Evolutionary conservation across 2,888 invertebrate genomes (phyloP).

Genomic region (Chloroclystis v-ata): DNA sequence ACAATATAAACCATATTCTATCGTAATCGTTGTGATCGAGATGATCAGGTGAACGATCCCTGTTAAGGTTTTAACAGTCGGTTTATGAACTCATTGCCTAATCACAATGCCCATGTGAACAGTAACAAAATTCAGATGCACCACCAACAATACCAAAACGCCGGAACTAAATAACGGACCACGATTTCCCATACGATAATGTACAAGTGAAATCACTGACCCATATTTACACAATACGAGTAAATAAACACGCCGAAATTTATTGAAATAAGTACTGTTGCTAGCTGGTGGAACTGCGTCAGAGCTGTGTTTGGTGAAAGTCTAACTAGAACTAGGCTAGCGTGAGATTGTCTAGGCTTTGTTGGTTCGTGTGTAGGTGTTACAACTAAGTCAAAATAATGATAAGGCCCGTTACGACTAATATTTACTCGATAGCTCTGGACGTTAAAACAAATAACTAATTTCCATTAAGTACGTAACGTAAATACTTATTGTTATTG

Average conservation of each 20-base stretch:
- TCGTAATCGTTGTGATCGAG: no score
- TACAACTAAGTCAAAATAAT: no score
- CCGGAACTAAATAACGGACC: constrained; percentile 27
- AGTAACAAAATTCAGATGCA: constrained; percentile 14
- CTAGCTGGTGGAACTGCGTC: background rate
- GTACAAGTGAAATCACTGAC: constrained; percentile 23
- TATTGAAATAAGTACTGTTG: constrained; percentile 1
- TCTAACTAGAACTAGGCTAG: background rate
- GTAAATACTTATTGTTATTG: no score
- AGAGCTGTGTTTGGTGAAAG: background rate
- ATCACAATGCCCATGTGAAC: constrained; percentile 20
- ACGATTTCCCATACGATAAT: constrained; percentile 25
- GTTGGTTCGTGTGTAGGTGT: no score
- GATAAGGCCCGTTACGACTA: no score
- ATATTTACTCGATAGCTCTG: no score
- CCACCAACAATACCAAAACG: constrained; percentile 19
- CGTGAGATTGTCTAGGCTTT: no score
- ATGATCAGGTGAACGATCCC: background rate
- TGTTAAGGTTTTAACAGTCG: background rate
- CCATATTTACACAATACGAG: constrained; percentile 13
- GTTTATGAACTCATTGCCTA: constrained; percentile 14
- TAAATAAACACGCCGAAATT: constrained; percentile 9
- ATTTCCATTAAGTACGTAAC: no score
- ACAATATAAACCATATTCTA: no score
- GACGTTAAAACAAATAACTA: no score